Conservation (phyloP, 2,888 invertebrate species). For the Oscheius onirici region DNA sequence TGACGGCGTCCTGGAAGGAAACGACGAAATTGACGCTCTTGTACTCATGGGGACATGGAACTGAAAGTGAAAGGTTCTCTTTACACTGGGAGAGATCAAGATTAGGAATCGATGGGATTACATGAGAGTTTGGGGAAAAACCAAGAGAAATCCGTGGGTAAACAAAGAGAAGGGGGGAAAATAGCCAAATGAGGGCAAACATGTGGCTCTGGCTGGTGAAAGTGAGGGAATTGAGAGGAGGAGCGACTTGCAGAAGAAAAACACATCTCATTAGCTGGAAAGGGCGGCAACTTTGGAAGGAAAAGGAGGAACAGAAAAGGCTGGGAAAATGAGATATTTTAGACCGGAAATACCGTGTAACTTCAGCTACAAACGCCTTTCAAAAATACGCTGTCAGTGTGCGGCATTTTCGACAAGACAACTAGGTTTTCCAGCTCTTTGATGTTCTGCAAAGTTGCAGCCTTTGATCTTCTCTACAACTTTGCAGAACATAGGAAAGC, state of each 20-base stretch:
- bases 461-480: too few relatives aligned
- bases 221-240: background rate
- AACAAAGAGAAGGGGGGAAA: background rate
- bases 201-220: background rate
- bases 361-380: too few relatives aligned
- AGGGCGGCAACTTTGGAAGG: background rate
- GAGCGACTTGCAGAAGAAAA: background rate
- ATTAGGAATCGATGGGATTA: background rate
- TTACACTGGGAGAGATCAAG: background rate
- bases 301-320: background rate
- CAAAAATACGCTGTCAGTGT: too few relatives aligned
- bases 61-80: background rate
- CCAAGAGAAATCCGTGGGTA: background rate
- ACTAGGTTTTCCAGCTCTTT: too few relatives aligned
- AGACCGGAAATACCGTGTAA: too few relatives aligned
- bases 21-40: slow-evolving; percentile 1
- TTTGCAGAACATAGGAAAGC: too few relatives aligned
- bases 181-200: background rate
- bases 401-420: too few relatives aligned
- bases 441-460: too few relatives aligned
- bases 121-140: background rate
- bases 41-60: slow-evolving; percentile 5
- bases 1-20: slow-evolving; percentile 17
- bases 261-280: background rate
- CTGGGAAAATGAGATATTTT: background rate